Evolutionary conservation across 2,797 vertebrate genomes (phyloP).

Genomic region (Heterohyrax brucei): DNA sequence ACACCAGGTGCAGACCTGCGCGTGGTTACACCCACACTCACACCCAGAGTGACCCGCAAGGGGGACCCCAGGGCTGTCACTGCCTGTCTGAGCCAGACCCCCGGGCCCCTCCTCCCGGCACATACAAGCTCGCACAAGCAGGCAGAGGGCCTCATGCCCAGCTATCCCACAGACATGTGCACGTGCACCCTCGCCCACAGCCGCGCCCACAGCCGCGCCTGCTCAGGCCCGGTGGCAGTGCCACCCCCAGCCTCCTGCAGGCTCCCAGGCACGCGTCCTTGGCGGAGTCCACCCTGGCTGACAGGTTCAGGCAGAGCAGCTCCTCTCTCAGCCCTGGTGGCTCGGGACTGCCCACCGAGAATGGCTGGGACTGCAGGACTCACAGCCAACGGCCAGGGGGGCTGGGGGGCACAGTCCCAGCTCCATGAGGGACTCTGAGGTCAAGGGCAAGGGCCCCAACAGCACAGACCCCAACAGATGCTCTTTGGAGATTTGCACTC

Average conservation of each 20-base stretch:
- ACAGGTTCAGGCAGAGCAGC: background rate
- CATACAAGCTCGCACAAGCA: background rate
- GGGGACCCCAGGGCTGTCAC: background rate
- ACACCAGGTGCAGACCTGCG: background rate
- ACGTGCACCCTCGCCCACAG: too few relatives aligned
- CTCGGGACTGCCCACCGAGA: background rate
- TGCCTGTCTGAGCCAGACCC: background rate
- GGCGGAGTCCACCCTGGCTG: background rate
- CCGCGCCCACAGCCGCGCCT: background rate
- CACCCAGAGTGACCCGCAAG: background rate
- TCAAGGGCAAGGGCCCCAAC: too few relatives aligned
- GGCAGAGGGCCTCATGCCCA: background rate
- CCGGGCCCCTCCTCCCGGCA: background rate
- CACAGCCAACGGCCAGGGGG: background rate
- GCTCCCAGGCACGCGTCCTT: background rate
- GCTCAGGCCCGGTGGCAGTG: too few relatives aligned
- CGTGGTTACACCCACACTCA: background rate
- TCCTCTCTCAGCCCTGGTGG: background rate
- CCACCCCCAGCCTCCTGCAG: background rate
- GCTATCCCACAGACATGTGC: background rate
- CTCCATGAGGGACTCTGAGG: background rate
- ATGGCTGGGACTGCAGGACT: background rate
- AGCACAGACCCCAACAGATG: background rate
- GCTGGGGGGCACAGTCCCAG: too few relatives aligned
- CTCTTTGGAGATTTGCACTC: background rate